phyloP scores from a whole-genome alignment of 2,797 vertebrate species.

The Falco cherrug region DNA sequence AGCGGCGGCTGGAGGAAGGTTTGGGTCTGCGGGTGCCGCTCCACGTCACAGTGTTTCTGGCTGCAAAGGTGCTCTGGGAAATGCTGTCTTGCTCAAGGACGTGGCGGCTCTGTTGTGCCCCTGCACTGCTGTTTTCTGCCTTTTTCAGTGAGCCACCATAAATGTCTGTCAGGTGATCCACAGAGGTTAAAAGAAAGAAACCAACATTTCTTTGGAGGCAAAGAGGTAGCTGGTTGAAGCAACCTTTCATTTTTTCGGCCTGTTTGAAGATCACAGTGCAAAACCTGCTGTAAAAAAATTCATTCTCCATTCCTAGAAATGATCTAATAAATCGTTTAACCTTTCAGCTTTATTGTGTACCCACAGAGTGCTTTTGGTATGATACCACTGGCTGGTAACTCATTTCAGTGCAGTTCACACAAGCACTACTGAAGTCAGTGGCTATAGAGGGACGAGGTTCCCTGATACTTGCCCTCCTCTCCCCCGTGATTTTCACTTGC shows the following conservation, averaged over 20 bases:
- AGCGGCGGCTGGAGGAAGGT: not conserved
- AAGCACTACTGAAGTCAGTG: not conserved
- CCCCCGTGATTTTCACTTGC: not conserved
- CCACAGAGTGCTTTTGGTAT: not conserved
- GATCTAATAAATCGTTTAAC: not conserved
- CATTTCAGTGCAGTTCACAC: not conserved
- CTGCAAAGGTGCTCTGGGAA: not conserved
- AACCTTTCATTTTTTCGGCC: not conserved
- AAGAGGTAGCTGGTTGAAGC: not conserved
- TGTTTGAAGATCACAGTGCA: not conserved
- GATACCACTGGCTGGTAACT: not conserved
- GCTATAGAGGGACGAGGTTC: not conserved
- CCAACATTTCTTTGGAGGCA: not conserved
- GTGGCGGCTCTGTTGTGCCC: accelerated
- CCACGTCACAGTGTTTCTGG: not conserved
- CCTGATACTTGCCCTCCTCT: not conserved
- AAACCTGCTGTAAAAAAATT: not conserved
- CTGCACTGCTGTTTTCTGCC: not conserved
- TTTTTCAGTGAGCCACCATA: not conserved
- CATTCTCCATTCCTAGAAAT: not conserved
- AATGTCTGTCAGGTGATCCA: not conserved
- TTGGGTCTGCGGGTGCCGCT: not conserved
- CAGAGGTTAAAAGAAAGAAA: not conserved
- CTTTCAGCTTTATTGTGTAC: not conserved
- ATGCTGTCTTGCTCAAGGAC: not conserved